Percentiles rank a stretch among this genome's conserved stretches.
Evolutionary conservation across 2,888 invertebrate genomes (phyloP).

Genomic region (Ernsta delagoae): DNA sequence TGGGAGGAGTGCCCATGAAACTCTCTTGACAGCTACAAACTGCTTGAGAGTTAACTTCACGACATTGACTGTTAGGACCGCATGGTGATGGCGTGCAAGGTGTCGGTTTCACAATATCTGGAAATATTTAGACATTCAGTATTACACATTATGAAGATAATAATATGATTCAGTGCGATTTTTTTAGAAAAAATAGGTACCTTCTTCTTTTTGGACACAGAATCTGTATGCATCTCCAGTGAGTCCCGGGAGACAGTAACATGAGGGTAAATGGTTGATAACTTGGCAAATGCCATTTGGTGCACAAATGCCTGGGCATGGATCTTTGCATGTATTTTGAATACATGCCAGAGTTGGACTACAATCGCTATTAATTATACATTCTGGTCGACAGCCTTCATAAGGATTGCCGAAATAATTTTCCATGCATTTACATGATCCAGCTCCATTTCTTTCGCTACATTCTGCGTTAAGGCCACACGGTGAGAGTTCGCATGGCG

Average conservation of each 20-base stretch:
- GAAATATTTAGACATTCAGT: slow-evolving; percentile 41
- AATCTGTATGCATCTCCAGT: slow-evolving; percentile 89
- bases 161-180: no score
- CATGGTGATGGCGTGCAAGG: slow-evolving; percentile 91
- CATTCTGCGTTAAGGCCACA: slow-evolving; percentile 88
- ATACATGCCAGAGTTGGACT: slow-evolving; percentile 88
- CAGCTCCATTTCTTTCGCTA: slow-evolving; percentile 86
- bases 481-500: slow-evolving; percentile 89
- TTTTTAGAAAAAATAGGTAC: slow-evolving; percentile 44
- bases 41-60: slow-evolving; percentile 87
- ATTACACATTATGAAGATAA: not conserved
- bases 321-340: slow-evolving; percentile 90
- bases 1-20: slow-evolving; percentile 91
- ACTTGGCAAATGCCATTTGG: slow-evolving; percentile 90
- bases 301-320: slow-evolving; percentile 91
- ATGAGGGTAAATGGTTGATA: slow-evolving; percentile 90
- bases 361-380: slow-evolving; percentile 89
- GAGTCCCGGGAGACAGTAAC: slow-evolving; percentile 88
- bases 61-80: slow-evolving; percentile 91
- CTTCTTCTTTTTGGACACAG: slow-evolving; percentile 80
- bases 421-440: slow-evolving; percentile 88
- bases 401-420: slow-evolving; percentile 92
- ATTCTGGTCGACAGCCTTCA: slow-evolving; percentile 91
- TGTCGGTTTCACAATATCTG: slow-evolving; percentile 68
- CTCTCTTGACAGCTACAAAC: slow-evolving; percentile 89